Percentiles rank a stretch among this genome's conserved stretches.
Conservation (phyloP, 2,113 vertebrate genomes). For the Origma solitaria region DNA sequence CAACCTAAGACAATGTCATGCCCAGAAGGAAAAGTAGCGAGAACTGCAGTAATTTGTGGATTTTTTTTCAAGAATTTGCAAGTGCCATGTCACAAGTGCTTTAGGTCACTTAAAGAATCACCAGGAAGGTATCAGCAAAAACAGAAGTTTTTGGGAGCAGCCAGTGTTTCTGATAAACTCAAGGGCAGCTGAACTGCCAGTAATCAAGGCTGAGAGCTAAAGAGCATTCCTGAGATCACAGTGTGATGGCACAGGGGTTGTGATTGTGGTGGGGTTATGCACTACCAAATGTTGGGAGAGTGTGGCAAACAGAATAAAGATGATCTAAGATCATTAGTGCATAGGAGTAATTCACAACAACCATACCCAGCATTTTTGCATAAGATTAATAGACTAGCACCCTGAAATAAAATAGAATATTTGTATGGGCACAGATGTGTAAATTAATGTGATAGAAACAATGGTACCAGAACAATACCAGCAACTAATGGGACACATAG, state of each 20-base stretch:
- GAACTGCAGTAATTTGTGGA: background rate
- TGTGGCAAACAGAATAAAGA: background rate
- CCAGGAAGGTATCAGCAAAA: background rate
- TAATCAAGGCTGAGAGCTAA: rapidly evolving
- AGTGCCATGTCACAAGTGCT: rapidly evolving
- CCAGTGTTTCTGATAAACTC: background rate
- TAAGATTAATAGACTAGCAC: background rate
- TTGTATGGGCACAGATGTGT: background rate
- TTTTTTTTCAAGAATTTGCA: background rate
- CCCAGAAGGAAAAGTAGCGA: background rate
- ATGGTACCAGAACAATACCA: background rate
- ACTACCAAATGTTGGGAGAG: background rate
- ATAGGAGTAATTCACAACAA: background rate
- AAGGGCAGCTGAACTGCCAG: background rate
- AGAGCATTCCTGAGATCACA: background rate
- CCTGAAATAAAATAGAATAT: background rate
- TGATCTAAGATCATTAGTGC: background rate
- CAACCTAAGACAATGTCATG: background rate
- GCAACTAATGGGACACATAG: background rate
- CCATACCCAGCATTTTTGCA: background rate
- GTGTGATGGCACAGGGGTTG: too few species aligned
- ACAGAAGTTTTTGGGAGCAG: background rate
- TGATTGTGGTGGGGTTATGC: background rate
- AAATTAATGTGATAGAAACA: background rate
- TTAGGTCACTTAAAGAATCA: background rate